Percentiles rank a stretch among this genome's conserved stretches.
Evolutionary conservation across 2,113 vertebrate species (phyloP).

Genomic region (Chitala chitala): DNA sequence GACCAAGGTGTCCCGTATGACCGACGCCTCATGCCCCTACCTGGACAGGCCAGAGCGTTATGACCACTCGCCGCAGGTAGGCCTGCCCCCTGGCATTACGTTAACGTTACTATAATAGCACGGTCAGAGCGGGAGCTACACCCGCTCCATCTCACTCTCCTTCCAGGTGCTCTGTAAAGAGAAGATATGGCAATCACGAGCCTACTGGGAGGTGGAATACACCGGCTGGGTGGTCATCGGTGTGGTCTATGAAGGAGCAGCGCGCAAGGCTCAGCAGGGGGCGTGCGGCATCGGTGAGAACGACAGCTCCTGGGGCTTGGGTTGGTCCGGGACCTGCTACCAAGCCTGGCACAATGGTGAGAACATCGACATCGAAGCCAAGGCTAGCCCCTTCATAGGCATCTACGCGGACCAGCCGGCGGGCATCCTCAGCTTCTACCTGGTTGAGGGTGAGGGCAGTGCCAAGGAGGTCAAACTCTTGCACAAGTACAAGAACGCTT

Average conservation of each 20-base stretch:
- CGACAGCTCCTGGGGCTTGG: slow-evolving; percentile 56
- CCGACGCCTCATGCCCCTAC: slow-evolving; percentile 59
- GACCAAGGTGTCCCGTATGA: slow-evolving; percentile 54
- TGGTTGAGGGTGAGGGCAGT: slow-evolving; percentile 46
- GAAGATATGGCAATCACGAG: slow-evolving; percentile 49
- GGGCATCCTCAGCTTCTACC: slow-evolving; percentile 57
- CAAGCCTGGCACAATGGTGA: slow-evolving; percentile 62
- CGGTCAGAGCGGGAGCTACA: not conserved
- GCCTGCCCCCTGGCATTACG: not conserved
- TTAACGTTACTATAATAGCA: not conserved
- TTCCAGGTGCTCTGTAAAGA: slow-evolving; percentile 63
- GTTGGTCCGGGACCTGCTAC: slow-evolving; percentile 63
- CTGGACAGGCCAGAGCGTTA: slow-evolving; percentile 64
- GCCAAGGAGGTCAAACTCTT: slow-evolving; percentile 50
- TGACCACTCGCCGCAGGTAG: slow-evolving; percentile 61
- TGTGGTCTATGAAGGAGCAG: slow-evolving; percentile 39
- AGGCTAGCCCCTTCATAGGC: slow-evolving; percentile 38
- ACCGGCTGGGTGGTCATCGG: slow-evolving; percentile 67
- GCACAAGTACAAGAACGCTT: slow-evolving; percentile 48
- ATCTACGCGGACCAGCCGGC: slow-evolving; percentile 65
- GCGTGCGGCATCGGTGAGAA: slow-evolving; percentile 63
- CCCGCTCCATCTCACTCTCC: not conserved
- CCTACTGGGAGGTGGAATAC: slow-evolving; percentile 67
- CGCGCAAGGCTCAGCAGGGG: slow-evolving; percentile 50
- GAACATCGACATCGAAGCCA: slow-evolving; percentile 45